Evolutionary conservation across 2,113 vertebrate species (phyloP).

Genomic region (Acinonyx jubatus): DNA sequence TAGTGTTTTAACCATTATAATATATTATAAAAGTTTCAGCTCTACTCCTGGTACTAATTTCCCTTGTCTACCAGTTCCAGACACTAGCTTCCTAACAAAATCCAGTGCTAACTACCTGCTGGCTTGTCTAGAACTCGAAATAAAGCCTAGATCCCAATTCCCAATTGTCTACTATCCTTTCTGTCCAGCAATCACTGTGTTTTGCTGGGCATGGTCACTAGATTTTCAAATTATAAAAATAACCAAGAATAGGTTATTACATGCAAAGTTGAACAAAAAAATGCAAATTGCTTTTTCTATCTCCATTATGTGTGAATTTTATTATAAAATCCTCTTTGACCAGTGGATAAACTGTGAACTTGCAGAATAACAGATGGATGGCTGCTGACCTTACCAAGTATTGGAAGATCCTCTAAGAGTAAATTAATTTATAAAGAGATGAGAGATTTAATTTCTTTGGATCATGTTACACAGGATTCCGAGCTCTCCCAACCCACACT

Average conservation of each 20-base stretch:
- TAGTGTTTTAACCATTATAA: not conserved
- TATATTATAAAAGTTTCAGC: not conserved
- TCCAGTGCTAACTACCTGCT: not conserved
- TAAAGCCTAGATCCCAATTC: not conserved
- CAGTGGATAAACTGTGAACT: not conserved
- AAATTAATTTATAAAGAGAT: constrained; percentile 25
- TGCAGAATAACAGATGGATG: not conserved
- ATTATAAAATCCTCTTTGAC: not conserved
- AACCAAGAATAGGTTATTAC: not conserved
- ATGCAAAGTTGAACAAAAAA: not conserved
- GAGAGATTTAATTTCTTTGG: not conserved
- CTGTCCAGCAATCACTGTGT: not conserved
- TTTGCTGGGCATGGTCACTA: not conserved
- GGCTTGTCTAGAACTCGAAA: not conserved
- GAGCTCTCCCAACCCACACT: not conserved
- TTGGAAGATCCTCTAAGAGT: not conserved
- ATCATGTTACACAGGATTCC: not conserved
- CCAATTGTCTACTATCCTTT: not conserved
- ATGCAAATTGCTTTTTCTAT: not conserved
- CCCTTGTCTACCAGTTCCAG: not conserved
- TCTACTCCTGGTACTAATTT: not conserved
- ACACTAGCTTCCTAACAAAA: not conserved
- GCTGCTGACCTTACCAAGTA: not conserved
- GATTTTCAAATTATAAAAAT: not conserved
- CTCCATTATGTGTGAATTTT: not conserved